phyloP scores from a whole-genome alignment of 2,113 vertebrate species.

The Phoenicopterus ruber region DNA sequence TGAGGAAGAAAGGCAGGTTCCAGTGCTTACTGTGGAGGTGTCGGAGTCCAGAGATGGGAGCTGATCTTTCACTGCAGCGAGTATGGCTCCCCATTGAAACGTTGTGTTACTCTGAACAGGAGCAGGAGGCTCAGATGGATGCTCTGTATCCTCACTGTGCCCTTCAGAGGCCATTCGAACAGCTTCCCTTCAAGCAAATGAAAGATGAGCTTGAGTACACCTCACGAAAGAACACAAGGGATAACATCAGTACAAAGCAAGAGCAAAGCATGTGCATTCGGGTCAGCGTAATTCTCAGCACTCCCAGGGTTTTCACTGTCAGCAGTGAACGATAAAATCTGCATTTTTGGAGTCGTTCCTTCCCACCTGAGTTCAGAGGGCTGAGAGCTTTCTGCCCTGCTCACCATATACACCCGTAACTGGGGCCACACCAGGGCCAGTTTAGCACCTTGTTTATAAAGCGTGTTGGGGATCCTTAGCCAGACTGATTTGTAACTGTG shows the following conservation, averaged over 20 bases:
- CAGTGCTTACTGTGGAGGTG: slow-evolving; percentile 65
- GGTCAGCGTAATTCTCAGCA: neutral
- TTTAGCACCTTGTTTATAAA: neutral
- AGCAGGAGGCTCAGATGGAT: neutral
- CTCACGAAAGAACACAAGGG: neutral
- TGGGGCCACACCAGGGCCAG: neutral
- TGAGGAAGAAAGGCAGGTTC: neutral
- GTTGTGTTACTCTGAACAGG: neutral
- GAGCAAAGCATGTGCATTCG: neutral
- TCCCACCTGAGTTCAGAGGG: neutral
- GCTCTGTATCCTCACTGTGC: neutral
- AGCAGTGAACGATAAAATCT: neutral
- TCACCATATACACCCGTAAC: neutral
- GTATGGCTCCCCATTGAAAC: slow-evolving; percentile 67
- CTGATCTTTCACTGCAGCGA: slow-evolving; percentile 70
- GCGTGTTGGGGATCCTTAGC: neutral
- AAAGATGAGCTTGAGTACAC: neutral
- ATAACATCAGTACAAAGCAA: neutral
- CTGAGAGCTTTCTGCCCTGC: neutral
- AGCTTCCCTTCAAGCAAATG: neutral
- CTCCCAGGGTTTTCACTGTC: neutral
- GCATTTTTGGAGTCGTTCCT: neutral
- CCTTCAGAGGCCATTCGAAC: slow-evolving; percentile 57
- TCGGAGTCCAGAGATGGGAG: slow-evolving; percentile 78
- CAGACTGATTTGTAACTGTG: neutral